Base-by-base conservation (phyloP, 2,113 vertebrate species). In the Smithornis capensis region DNA sequence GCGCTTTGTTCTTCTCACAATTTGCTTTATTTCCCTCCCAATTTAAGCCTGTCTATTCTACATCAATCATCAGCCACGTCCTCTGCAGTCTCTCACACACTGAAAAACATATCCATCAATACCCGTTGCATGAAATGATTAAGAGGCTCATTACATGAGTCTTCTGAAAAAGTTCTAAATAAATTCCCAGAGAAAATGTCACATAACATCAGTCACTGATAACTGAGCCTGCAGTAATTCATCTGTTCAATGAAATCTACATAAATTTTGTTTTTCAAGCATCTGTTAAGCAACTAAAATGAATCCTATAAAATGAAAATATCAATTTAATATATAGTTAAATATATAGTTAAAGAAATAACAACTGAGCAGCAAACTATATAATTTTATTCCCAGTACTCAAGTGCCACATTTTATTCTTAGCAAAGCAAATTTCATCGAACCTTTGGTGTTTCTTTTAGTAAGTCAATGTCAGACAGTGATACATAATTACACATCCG, bases 61-160 rank as follows among this genome's bases (percentile, higher is more conserved):
- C 73, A 92, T 91, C 80, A 91, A 78, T 84, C 87, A 92, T 79
- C 53, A 92, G 37, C 25, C 56, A 62, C 38, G 69, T 87, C 87
- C 95, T 94, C 49, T 79, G 40, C 29, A 87, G 74, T 53, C 40
- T 90, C n/a, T 49, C 5, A 3, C 78, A 91, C 62, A 53, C 83
- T 79, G 89, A 87, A 95, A 95, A 97, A 89, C 52, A 82, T 19
- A 96, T 92, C 89, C 82, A 87, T 94, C 94, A 89, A 94, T 80
- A 96, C 14, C 75, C 85, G 69, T 12, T 44, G 53, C 70, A 57
- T 60, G 33, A 91, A 90, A 87, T 80, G 89, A 95, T 95, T 95
- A 89, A 94, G 70, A 92, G 75, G 67, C 82, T 94, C 63, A 77
- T 95, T 91, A 95, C 16, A 55, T 8, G 49, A 91, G 68, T 85